Conservation (phyloP, 2,797 vertebrate genomes). For the Rhinatrema bivittatum region DNA sequence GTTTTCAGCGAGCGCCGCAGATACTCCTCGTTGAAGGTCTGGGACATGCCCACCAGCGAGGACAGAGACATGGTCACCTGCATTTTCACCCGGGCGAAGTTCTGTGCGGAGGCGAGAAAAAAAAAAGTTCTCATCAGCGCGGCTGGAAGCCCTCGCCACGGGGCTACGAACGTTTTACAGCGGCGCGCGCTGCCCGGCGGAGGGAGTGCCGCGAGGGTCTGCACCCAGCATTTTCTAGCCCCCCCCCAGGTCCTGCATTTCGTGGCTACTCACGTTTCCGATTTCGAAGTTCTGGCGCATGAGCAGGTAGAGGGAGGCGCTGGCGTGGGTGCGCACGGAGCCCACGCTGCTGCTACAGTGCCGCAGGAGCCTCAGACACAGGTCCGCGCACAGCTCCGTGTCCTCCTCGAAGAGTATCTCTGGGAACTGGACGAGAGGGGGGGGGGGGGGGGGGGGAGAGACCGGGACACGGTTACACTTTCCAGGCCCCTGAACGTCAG, state of each 20-base stretch:
- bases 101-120: slow-evolving; percentile 44
- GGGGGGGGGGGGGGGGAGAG: neutral
- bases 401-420: slow-evolving; percentile 92
- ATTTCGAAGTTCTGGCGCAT: slow-evolving; percentile 95
- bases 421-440: slow-evolving; percentile 60
- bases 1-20: slow-evolving; percentile 82
- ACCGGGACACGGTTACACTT: neutral
- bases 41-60: slow-evolving; percentile 78
- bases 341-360: slow-evolving; percentile 80
- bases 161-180: neutral
- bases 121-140: neutral
- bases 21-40: slow-evolving; percentile 84
- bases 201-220: too few species aligned
- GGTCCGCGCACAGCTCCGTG: slow-evolving; percentile 83
- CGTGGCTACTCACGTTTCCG: slow-evolving; percentile 63
- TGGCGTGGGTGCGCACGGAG: slow-evolving; percentile 74
- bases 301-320: slow-evolving; percentile 86
- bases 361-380: slow-evolving; percentile 79
- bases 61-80: slow-evolving; percentile 91
- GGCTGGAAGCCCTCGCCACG: too few species aligned
- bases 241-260: too few species aligned
- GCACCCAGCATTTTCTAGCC: neutral
- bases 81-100: slow-evolving; percentile 92
- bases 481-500: too few species aligned
- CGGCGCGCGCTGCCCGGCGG: too few species aligned